Percentiles rank a stretch among this genome's conserved stretches.
These are phyloP conservation scores for Beroe forskalii DNA, from an alignment of 37 sponge, comb jelly and placozoan genomes.

Conservation along the genomic window DNA sequence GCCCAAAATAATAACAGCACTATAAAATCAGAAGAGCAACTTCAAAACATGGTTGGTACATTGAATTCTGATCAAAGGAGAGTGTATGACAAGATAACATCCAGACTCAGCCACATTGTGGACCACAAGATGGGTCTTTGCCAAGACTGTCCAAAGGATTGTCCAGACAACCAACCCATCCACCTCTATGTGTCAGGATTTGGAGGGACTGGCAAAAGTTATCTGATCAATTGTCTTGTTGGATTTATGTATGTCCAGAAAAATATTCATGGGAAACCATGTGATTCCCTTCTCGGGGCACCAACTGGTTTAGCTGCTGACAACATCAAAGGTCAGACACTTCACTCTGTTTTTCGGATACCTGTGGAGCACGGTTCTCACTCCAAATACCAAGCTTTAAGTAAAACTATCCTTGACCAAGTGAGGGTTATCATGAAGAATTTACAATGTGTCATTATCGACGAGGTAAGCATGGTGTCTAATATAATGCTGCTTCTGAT, in stretches of 20 bases:
- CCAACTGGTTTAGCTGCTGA: constrained; percentile 69
- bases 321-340: constrained; percentile 66
- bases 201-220: constrained; percentile 72
- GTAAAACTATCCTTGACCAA: constrained; percentile 65
- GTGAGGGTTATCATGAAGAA: constrained; percentile 65
- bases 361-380: constrained; percentile 70
- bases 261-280: background rate
- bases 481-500: constrained; percentile 68
- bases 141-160: background rate
- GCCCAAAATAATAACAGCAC: background rate
- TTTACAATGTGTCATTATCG: constrained; percentile 70
- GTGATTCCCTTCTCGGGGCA: constrained; percentile 42
- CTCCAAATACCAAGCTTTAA: constrained; percentile 70
- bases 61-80: background rate
- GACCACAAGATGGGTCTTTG: background rate
- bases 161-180: constrained; percentile 37
- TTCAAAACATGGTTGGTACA: background rate
- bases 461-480: constrained; percentile 75
- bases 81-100: background rate
- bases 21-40: background rate
- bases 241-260: constrained; percentile 41
- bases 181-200: constrained; percentile 65
- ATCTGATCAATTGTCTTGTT: constrained; percentile 62
- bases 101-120: background rate
- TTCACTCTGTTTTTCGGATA: constrained; percentile 67